phyloP scores from a whole-genome alignment of 2,888 invertebrate genomes.

The Bombylius discolor region DNA sequence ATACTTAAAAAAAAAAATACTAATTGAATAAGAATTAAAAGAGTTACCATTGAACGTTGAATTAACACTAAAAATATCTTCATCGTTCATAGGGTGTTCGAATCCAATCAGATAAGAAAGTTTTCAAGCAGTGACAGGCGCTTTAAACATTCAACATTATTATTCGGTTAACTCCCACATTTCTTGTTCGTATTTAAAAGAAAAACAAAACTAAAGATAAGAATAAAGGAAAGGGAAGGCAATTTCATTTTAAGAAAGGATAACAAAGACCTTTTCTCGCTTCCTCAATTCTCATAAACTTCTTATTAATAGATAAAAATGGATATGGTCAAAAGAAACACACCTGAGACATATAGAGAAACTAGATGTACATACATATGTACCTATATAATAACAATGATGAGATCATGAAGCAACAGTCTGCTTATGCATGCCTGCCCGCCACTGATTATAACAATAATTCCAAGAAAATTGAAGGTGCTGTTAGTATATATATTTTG shows the following conservation, averaged over 20 bases:
- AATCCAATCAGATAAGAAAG: not conserved
- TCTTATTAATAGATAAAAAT: not conserved
- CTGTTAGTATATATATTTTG: too few relatives aligned
- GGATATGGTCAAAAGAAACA: not conserved
- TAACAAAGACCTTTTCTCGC: conserved; percentile 1
- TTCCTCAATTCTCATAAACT: not conserved
- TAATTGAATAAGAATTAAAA: too few relatives aligned
- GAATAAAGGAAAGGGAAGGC: not conserved
- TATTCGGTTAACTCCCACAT: conserved; percentile 13
- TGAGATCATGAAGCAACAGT: not conserved
- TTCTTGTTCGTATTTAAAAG: not conserved
- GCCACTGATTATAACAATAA: not conserved
- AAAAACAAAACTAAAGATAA: not conserved
- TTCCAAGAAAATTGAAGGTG: not conserved
- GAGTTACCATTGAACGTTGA: not conserved
- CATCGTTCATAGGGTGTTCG: not conserved
- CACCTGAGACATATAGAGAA: not conserved
- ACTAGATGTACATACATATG: too few relatives aligned
- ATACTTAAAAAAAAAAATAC: too few relatives aligned
- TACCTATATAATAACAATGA: not conserved
- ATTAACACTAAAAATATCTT: not conserved
- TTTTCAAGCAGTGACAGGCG: conserved; percentile 8
- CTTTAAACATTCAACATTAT: not conserved
- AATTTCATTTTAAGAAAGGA: not conserved
- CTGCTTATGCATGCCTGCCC: not conserved